Evolutionary conservation across 2,113 vertebrate genomes (phyloP).

Genomic region (Psettodes erumei): DNA sequence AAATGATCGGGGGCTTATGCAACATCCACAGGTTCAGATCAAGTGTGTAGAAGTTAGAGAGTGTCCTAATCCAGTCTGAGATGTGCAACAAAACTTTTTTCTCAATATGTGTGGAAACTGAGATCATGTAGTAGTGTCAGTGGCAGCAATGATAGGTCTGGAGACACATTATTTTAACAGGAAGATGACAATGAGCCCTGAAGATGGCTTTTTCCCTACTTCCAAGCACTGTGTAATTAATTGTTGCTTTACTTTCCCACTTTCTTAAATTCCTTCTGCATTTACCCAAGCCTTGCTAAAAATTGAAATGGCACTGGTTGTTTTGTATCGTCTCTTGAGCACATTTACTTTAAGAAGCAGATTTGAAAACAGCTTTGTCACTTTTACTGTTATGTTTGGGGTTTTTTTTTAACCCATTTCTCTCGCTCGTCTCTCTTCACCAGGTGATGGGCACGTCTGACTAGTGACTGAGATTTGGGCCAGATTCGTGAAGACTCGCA

Average conservation of each 20-base stretch:
- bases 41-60: too few relatives aligned
- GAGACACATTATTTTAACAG: not conserved
- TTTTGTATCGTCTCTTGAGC: not conserved
- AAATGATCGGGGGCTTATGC: not conserved
- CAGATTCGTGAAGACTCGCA: slow-evolving; percentile 3
- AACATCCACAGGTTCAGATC: too few relatives aligned
- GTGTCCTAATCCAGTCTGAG: not conserved
- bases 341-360: too few relatives aligned
- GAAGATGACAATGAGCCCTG: not conserved
- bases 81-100: not conserved
- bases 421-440: slow-evolving; percentile 55
- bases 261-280: not conserved
- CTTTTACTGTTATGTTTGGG: not conserved
- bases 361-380: not conserved
- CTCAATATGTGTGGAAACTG: not conserved
- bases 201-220: too few relatives aligned
- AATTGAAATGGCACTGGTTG: not conserved
- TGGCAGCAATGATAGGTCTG: not conserved
- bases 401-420: not conserved
- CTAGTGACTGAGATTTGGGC: slow-evolving; percentile 77
- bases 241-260: not conserved
- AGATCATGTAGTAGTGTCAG: not conserved
- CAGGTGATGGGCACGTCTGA: slow-evolving; percentile 90
- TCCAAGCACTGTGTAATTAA: not conserved
- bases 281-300: not conserved